Conservation (phyloP, 2,888 invertebrate species). For the Dorcus hopei region DNA sequence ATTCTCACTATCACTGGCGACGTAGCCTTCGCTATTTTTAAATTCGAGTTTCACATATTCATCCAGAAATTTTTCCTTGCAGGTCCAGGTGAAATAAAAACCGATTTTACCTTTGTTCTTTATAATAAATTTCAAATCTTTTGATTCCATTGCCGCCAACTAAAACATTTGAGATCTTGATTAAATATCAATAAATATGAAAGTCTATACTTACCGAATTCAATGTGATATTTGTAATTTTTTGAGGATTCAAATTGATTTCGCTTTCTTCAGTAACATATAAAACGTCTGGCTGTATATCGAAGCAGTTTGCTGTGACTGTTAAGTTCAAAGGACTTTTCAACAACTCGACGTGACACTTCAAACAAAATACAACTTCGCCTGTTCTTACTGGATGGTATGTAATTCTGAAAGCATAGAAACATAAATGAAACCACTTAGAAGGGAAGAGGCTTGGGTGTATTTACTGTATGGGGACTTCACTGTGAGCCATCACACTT, state of each 20-base stretch:
- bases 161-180: conserved; percentile 22
- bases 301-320: conserved; percentile 54
- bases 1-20: conserved; percentile 19
- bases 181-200: conserved; percentile 8
- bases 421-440: neutral
- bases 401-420: conserved; percentile 48
- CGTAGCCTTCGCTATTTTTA: conserved; percentile 26
- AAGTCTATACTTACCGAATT: conserved; percentile 41
- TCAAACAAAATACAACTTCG: conserved; percentile 55
- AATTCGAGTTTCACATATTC: conserved; percentile 26
- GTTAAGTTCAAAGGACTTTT: conserved; percentile 53
- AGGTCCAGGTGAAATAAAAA: conserved; percentile 44
- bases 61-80: conserved; percentile 30
- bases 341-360: conserved; percentile 55
- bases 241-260: conserved; percentile 32
- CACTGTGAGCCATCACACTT: conserved; percentile 49
- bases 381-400: conserved; percentile 57
- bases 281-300: conserved; percentile 53
- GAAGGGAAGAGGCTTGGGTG: neutral
- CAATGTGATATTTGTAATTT: conserved; percentile 44
- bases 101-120: conserved; percentile 41
- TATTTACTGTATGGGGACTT: conserved; percentile 55
- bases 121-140: conserved; percentile 37
- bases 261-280: conserved; percentile 41
- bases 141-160: conserved; percentile 35